Conservation (phyloP, 2,888 invertebrate species). For the Sphaerophoria rueppellii region DNA sequence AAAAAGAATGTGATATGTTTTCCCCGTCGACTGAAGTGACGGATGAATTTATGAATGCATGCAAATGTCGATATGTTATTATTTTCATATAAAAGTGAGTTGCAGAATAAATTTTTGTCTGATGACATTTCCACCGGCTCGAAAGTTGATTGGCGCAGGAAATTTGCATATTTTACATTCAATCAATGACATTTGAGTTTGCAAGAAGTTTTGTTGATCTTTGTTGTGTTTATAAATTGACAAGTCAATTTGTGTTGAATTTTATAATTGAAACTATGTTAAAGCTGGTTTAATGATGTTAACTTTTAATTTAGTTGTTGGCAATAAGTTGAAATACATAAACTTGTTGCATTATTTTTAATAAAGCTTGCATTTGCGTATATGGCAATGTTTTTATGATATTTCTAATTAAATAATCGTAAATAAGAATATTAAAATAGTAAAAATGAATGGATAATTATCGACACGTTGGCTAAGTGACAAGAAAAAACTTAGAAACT, state of each 20-base stretch:
- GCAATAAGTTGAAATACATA: too few species aligned
- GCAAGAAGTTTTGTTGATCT: neutral
- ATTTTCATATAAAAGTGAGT: slow-evolving; percentile 40
- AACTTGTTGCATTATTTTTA: too few species aligned
- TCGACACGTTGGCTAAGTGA: too few species aligned
- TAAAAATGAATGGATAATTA: too few species aligned
- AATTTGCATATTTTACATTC: slow-evolving; percentile 51
- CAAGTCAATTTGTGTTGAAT: slow-evolving; percentile 64
- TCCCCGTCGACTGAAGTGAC: slow-evolving; percentile 59
- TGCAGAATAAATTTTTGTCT: slow-evolving; percentile 55
- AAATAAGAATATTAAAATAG: too few species aligned
- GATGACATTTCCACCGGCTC: slow-evolving; percentile 60
- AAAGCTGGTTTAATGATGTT: slow-evolving; percentile 13
- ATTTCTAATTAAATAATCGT: too few species aligned
- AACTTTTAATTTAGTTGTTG: neutral
- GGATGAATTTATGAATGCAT: slow-evolving; percentile 71
- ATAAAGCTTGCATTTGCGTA: too few species aligned
- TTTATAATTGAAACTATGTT: slow-evolving; percentile 23
- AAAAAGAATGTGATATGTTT: slow-evolving; percentile 34
- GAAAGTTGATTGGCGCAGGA: slow-evolving; percentile 28
- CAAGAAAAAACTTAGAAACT: too few species aligned
- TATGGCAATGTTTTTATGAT: too few species aligned
- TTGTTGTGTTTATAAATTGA: slow-evolving; percentile 47
- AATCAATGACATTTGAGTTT: slow-evolving; percentile 17
- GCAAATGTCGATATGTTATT: slow-evolving; percentile 55